A percentile compares a stretch with the other conserved stretches of the same genome.
Conservation (phyloP, 2,797 vertebrate genomes). For the Liasis olivaceus region DNA sequence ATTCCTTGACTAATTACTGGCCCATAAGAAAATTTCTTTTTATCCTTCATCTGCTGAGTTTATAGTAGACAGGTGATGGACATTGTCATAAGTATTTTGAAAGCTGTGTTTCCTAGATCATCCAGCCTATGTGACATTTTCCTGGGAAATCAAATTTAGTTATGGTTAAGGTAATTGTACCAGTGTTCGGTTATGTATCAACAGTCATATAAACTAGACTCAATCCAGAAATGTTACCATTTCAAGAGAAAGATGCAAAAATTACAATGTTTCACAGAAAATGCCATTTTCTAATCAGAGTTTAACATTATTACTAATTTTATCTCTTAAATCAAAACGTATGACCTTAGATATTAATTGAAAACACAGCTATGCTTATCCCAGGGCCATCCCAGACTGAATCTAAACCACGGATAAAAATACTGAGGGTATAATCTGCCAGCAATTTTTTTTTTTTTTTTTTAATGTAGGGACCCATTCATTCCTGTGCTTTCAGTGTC, state of each 20-base stretch:
- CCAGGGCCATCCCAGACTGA: not conserved
- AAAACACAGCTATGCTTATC: not conserved
- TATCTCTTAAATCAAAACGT: not conserved
- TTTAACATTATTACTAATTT: not conserved
- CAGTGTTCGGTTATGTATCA: not conserved
- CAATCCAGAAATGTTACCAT: not conserved
- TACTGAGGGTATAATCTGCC: not conserved
- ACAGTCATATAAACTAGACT: not conserved
- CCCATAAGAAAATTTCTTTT: not conserved
- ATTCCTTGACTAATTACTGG: not conserved
- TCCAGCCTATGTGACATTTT: not conserved
- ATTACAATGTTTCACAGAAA: not conserved
- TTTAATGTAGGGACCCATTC: not conserved
- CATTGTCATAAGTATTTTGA: not conserved
- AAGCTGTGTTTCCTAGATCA: not conserved
- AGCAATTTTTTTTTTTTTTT: not conserved
- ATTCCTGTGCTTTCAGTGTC: not conserved
- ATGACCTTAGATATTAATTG: not conserved
- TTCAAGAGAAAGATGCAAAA: not conserved
- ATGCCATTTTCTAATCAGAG: not conserved
- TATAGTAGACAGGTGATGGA: not conserved
- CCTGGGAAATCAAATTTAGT: not conserved
- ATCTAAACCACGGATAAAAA: not conserved
- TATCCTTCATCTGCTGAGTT: not conserved
- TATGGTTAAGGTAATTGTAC: not conserved